Conservation (phyloP, 2,797 vertebrate genomes). For the Pangasius macronema region DNA sequence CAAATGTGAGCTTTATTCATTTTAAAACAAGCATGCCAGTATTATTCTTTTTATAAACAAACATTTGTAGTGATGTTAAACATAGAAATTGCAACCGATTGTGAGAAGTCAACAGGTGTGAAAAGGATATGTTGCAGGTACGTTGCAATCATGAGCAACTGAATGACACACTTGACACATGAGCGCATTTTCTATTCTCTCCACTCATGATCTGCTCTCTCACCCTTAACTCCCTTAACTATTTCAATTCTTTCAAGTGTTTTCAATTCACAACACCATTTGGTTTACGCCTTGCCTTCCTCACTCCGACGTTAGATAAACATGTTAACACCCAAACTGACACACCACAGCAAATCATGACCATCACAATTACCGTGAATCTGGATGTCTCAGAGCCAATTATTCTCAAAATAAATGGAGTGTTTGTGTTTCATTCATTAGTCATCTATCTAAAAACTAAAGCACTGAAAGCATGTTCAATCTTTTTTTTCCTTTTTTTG, state of each 20-base stretch:
- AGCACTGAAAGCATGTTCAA: conserved; percentile 38
- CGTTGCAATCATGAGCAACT: conserved; percentile 5
- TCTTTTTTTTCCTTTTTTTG: conserved; percentile 34
- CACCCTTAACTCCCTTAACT: conserved; percentile 48
- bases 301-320: conserved; percentile 51
- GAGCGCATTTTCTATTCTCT: conserved; percentile 26
- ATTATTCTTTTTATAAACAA: conserved; percentile 37
- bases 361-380: conserved; percentile 59
- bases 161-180: conserved; percentile 35
- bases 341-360: conserved; percentile 47
- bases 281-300: conserved; percentile 55
- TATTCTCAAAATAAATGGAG: conserved; percentile 65
- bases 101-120: conserved; percentile 62
- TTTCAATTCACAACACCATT: conserved; percentile 21
- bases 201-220: conserved; percentile 20
- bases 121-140: conserved; percentile 52
- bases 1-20: conserved; percentile 28
- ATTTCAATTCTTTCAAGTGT: conserved; percentile 47
- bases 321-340: conserved; percentile 58
- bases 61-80: conserved; percentile 38
- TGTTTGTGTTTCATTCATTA: conserved; percentile 84
- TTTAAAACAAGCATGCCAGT: conserved; percentile 24
- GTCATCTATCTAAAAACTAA: conserved; percentile 73
- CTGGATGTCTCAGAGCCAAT: conserved; percentile 66
- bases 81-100: conserved; percentile 56